Conservation (phyloP, 2,797 vertebrate genomes). For the Urocyon cinereoargenteus region DNA sequence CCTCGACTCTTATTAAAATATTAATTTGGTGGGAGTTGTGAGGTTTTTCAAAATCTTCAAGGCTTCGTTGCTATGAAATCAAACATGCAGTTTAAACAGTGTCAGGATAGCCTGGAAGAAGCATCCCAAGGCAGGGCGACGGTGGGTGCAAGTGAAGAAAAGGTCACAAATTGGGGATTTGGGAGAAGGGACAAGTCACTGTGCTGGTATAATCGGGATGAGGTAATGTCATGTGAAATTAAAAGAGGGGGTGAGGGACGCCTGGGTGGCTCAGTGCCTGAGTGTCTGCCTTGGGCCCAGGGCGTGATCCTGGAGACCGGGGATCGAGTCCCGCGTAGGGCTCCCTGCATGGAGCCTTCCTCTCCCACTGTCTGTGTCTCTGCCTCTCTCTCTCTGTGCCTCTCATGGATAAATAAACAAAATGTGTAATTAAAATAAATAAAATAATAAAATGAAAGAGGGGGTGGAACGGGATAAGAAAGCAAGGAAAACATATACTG, state of each 20-base stretch:
- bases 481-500: background rate
- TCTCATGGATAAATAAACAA: too few species aligned
- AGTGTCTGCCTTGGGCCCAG: too few species aligned
- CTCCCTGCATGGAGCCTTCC: too few species aligned
- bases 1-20: slow-evolving; percentile 14
- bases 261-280: too few species aligned
- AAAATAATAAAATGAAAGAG: background rate
- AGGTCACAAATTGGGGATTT: slow-evolving; percentile 21
- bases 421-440: too few species aligned
- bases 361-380: too few species aligned
- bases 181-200: background rate
- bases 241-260: too few species aligned
- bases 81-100: slow-evolving; percentile 35
- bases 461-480: background rate
- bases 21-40: background rate
- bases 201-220: background rate
- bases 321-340: too few species aligned
- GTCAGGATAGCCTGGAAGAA: background rate
- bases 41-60: slow-evolving; percentile 24
- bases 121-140: background rate
- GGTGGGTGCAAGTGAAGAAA: slow-evolving; percentile 28
- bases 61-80: background rate
- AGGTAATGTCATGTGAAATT: background rate
- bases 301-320: too few species aligned
- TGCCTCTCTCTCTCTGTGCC: too few species aligned